These are phyloP conservation scores for Patiria miniata DNA, from an alignment of 35 echinoderm and acorn worm genomes.

Conservation along the genomic window DNA sequence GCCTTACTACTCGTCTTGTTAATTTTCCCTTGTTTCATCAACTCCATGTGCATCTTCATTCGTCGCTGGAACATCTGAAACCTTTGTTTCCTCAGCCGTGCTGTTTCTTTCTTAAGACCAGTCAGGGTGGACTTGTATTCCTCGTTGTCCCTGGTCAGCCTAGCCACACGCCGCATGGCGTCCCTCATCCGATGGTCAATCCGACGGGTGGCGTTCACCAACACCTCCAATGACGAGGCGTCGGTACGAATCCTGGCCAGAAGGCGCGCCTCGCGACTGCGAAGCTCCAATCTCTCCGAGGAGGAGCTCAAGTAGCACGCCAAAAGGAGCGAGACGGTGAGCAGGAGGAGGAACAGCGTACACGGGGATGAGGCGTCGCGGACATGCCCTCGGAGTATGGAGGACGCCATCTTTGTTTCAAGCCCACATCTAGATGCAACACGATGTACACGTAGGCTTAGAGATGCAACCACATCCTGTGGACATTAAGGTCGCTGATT, in stretches of 20 bases:
- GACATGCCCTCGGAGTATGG: too few species aligned
- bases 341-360: not conserved
- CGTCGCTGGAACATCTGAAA: too few species aligned
- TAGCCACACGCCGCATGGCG: not conserved
- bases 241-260: not conserved
- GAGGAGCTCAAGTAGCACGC: constrained; percentile 35
- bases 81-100: not conserved
- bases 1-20: too few species aligned
- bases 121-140: not conserved
- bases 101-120: not conserved
- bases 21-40: too few species aligned
- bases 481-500: too few species aligned
- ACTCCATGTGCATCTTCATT: too few species aligned
- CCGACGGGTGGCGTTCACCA: constrained; percentile 11
- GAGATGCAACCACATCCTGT: too few species aligned
- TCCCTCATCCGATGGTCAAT: not conserved
- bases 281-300: constrained; percentile 5
- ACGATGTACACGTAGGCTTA: too few species aligned
- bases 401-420: too few species aligned
- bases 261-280: not conserved
- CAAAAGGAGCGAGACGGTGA: not conserved
- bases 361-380: not conserved
- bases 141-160: constrained; percentile 4
- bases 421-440: too few species aligned
- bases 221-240: not conserved